phyloP scores from a whole-genome alignment of 2,113 vertebrate genomes.

The Sinocyclocheilus grahami region DNA sequence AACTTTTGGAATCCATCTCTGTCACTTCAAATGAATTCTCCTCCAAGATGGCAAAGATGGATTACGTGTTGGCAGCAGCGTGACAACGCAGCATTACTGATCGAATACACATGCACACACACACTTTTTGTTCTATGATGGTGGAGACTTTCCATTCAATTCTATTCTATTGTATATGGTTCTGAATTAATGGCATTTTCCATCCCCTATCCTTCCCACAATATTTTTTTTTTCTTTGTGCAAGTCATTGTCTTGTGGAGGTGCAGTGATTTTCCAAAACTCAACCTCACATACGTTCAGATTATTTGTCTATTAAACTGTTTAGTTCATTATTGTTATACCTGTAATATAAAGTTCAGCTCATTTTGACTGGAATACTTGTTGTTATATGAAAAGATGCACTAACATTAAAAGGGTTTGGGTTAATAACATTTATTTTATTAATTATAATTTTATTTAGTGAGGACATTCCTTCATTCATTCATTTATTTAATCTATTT shows the following conservation, averaged over 20 bases:
- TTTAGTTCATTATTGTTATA: neutral
- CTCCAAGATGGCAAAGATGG: slow-evolving; percentile 30
- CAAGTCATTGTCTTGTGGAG: neutral
- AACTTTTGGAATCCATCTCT: slow-evolving; percentile 33
- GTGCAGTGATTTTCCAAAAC: neutral
- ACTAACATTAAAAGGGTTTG: neutral
- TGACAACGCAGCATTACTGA: slow-evolving; percentile 19
- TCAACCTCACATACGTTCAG: neutral
- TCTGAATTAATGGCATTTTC: neutral
- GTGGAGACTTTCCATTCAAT: neutral
- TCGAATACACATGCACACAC: slow-evolving; percentile 37
- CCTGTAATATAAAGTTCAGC: neutral
- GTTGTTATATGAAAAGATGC: neutral
- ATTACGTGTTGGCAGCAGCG: slow-evolving; percentile 11
- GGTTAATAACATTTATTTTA: neutral
- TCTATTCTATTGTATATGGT: neutral
- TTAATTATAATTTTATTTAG: neutral
- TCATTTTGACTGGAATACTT: neutral
- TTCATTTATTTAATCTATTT: neutral
- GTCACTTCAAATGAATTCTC: slow-evolving; percentile 41
- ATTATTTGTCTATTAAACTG: neutral
- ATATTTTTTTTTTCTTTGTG: neutral
- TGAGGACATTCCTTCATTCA: neutral
- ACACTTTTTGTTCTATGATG: neutral
- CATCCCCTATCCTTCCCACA: neutral